These are phyloP conservation scores for Phyllopteryx taeniolatus DNA, from an alignment of 2,113 vertebrate genomes.

Conservation along the genomic window DNA sequence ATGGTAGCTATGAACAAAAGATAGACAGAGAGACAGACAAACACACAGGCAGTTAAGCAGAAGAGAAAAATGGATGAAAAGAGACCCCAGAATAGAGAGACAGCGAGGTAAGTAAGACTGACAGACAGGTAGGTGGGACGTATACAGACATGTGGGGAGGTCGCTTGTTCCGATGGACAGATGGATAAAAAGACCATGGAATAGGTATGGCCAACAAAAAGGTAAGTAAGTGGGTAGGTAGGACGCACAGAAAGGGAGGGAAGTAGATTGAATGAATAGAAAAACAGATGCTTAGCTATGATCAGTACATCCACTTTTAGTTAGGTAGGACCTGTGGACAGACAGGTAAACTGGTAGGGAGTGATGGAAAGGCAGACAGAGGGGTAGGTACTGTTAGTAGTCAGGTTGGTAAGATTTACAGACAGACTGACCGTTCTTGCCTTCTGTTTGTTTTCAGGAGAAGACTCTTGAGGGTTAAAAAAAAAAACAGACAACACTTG, in stretches of 20 bases:
- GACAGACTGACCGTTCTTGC: neutral
- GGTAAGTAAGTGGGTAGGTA: neutral
- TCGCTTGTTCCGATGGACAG: neutral
- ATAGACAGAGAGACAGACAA: too few species aligned
- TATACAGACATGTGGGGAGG: neutral
- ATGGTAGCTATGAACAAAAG: too few species aligned
- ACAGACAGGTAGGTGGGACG: neutral
- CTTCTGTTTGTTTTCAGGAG: neutral
- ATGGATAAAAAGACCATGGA: neutral
- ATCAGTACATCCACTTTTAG: neutral
- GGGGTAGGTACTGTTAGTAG: neutral
- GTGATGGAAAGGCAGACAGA: neutral
- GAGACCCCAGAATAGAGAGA: neutral
- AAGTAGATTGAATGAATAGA: neutral
- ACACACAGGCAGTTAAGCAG: neutral
- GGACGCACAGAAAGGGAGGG: neutral
- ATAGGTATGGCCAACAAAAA: neutral
- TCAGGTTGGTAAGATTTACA: neutral
- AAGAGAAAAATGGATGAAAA: neutral
- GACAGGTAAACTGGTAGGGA: neutral
- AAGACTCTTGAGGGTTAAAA: slow-evolving; percentile 59
- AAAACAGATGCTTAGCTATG: neutral
- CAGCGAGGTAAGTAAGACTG: neutral
- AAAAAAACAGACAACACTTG: slow-evolving; percentile 60
- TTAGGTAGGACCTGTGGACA: neutral